Conservation (phyloP, 2,113 vertebrate genomes). For the Mionectes macconnelli region DNA sequence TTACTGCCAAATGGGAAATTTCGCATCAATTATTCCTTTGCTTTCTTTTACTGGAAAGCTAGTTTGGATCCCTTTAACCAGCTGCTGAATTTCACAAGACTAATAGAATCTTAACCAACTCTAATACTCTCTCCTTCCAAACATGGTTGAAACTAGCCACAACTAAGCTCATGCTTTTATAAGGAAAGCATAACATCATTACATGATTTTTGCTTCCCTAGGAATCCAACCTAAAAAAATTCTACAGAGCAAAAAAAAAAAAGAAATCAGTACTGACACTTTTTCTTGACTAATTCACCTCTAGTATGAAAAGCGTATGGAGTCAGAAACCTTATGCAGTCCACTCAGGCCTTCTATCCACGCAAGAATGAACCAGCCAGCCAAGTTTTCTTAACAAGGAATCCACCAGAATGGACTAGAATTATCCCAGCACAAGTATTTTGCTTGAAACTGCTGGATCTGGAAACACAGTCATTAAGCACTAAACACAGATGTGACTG, state of each 20-base stretch:
- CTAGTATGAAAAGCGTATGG: not conserved
- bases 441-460: not conserved
- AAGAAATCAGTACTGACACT: not conserved
- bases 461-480: not conserved
- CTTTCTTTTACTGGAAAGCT: not conserved
- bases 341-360: not conserved
- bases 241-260: not conserved
- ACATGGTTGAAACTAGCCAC: rapidly evolving
- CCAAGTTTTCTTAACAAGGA: not conserved
- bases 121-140: not conserved
- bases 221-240: not conserved
- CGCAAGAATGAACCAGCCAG: rapidly evolving
- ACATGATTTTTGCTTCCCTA: not conserved
- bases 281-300: not conserved
- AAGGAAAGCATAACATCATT: not conserved
- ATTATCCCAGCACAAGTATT: not conserved
- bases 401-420: not conserved
- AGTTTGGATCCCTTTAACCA: not conserved
- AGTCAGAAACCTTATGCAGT: not conserved
- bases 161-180: not conserved
- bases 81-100: not conserved
- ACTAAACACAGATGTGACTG: not conserved
- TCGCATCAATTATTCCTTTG: not conserved
- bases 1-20: not conserved
- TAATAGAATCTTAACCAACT: not conserved